phyloP scores from a whole-genome alignment of 1,140 invertebrate genomes.

The Magallana angulata region DNA sequence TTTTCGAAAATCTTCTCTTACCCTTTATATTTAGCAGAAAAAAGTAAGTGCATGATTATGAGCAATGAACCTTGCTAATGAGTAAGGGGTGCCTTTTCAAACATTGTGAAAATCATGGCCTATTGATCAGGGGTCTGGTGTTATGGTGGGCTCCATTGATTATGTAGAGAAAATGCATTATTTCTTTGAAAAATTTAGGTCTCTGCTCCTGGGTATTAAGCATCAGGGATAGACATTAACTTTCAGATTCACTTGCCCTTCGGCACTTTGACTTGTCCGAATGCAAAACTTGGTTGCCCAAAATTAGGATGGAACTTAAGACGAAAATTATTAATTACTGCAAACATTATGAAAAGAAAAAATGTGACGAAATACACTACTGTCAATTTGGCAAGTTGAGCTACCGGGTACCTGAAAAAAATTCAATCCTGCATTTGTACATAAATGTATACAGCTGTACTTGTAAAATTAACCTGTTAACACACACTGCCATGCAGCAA shows the following conservation, averaged over 20 bases:
- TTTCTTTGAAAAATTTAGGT: not conserved
- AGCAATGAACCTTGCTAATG: conserved; percentile 15
- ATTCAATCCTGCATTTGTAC: not conserved
- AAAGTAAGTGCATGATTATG: conserved; percentile 11
- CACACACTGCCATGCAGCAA: not conserved
- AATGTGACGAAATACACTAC: conserved; percentile 15
- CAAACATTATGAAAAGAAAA: conserved; percentile 16
- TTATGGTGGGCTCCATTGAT: too few relatives aligned
- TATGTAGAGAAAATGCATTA: too few relatives aligned
- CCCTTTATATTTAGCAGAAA: conserved; percentile 16
- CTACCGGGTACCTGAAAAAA: conserved; percentile 14
- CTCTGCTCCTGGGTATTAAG: conserved; percentile 14
- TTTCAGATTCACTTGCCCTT: too few relatives aligned
- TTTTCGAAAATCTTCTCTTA: conserved; percentile 16
- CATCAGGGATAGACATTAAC: not conserved
- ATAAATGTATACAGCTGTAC: not conserved
- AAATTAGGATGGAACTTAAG: not conserved
- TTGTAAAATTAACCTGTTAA: conserved; percentile 16
- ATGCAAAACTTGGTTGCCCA: not conserved
- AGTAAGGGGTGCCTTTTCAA: not conserved
- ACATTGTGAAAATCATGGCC: not conserved
- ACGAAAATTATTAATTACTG: not conserved
- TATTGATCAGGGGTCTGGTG: conserved; percentile 11
- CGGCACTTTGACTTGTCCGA: too few relatives aligned
- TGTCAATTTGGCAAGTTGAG: conserved; percentile 15